Percentiles rank a stretch among this genome's conserved stretches.
Conservation (phyloP, 2,113 vertebrate species). For the Antidorcas marsupialis region DNA sequence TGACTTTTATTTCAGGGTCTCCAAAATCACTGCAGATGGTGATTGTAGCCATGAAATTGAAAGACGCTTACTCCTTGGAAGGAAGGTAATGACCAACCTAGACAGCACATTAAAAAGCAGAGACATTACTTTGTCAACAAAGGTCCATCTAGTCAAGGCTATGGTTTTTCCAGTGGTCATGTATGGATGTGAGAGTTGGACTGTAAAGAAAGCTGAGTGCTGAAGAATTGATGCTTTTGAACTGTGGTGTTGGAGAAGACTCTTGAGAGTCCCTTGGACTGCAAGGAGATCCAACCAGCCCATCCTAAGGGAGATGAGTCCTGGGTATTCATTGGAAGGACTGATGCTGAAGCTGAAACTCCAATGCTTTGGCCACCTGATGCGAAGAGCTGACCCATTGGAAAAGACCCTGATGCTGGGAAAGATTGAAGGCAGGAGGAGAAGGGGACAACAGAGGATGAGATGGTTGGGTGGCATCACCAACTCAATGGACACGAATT, state of each 20-base stretch:
- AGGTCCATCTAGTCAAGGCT: background rate
- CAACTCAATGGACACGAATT: background rate
- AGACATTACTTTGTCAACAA: background rate
- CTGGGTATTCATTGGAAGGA: background rate
- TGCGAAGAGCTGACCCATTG: background rate
- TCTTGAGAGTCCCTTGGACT: background rate
- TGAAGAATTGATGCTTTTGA: background rate
- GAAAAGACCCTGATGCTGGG: background rate
- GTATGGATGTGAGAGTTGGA: background rate
- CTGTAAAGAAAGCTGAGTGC: fast-evolving
- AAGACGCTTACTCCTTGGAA: background rate
- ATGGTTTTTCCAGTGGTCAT: background rate
- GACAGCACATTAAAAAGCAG: background rate
- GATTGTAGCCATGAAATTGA: background rate
- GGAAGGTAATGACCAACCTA: background rate
- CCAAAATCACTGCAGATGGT: background rate
- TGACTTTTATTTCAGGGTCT: background rate
- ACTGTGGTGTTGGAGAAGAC: background rate
- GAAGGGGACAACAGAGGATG: background rate
- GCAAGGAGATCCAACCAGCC: background rate
- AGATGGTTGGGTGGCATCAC: background rate
- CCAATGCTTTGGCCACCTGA: background rate
- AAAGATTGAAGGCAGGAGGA: background rate
- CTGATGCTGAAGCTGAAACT: background rate
- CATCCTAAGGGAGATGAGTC: background rate